Base-by-base conservation (phyloP, 2,888 invertebrate species). In the Lathronympha strigana region DNA sequence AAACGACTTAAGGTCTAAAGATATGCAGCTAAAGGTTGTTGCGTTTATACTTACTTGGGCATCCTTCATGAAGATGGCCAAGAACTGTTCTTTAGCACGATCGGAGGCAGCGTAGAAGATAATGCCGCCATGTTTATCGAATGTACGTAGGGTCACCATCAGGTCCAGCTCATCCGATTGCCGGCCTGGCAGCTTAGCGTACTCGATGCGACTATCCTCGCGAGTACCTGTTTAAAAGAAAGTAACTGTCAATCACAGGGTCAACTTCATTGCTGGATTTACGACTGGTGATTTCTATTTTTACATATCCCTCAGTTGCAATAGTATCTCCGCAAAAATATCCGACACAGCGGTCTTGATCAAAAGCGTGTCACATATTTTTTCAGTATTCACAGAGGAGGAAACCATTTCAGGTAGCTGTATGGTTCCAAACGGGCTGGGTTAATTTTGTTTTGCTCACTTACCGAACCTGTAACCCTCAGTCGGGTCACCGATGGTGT, bases 21-120 rank as follows among this genome's bases (percentile, higher is more conserved):
- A n/a, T n/a, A n/a, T n/a, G n/a, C n/a, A n/a, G n/a, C n/a, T n/a
- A n/a, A n/a, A n/a, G n/a, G n/a, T n/a, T n/a, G n/a, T n/a, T n/a
- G n/a, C n/a, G n/a, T n/a, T n/a, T n/a, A 38, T 5, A 45, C 54
- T 84, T 85, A 97, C 95, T 86, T 93, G 92, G 38, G 97, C 98
- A 54, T 95, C 93, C 69, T 93, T 93, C 80, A 98, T 87, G 75
- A 95, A 96, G 9, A 97, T 86, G 0, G 96, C 95, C 0, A 97
- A 94, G 78, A 95, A 95, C 78, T 97, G 95, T 0, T 83, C 83
- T 19, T 95, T 94, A 1, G 93, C 87, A 11, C 88, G 87, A 63
- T 95, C 94, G 0, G 87, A 79, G 0, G 94, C 87, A 0, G 95
- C 94, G 85, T 97, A 98, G 90, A 98, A 96, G 15, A 98, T 93